phyloP scores from a whole-genome alignment of 2,888 invertebrate species.

The Pomacea canaliculata region DNA sequence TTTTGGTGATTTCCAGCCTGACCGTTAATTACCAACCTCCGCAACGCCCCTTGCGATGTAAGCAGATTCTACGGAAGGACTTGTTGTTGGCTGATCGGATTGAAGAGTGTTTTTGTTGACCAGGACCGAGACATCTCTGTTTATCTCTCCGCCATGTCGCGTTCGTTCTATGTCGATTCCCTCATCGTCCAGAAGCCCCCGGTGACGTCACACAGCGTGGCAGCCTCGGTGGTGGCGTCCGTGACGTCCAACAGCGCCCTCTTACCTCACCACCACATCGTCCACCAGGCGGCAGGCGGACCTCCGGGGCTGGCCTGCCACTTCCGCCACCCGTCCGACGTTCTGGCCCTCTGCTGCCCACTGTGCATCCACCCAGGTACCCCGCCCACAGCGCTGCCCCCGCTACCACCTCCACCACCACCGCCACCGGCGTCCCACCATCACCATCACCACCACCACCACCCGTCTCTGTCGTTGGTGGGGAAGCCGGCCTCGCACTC shows the following conservation, averaged over 20 bases:
- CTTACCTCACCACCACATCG: slow-evolving; percentile 16
- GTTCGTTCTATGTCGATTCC: slow-evolving; percentile 68
- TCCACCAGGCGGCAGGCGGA: slow-evolving; percentile 6
- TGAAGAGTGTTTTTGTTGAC: too few species aligned
- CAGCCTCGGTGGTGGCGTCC: slow-evolving; percentile 9
- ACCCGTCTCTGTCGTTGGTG: slow-evolving; percentile 4
- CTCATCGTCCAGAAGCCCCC: slow-evolving; percentile 57
- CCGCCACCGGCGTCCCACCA: slow-evolving; percentile 26
- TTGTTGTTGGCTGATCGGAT: too few species aligned
- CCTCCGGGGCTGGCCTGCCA: slow-evolving; percentile 40
- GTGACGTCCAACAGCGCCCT: slow-evolving; percentile 16
- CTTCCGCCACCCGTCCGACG: slow-evolving; percentile 54
- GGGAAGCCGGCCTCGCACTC: slow-evolving; percentile 10
- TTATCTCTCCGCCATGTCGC: slow-evolving; percentile 54
- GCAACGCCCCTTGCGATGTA: too few species aligned
- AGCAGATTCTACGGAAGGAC: too few species aligned
- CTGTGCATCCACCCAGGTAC: slow-evolving; percentile 51
- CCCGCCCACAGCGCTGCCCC: slow-evolving; percentile 27
- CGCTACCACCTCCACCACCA: slow-evolving; percentile 30
- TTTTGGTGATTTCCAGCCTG: too few species aligned
- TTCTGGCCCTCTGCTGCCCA: slow-evolving; percentile 58
- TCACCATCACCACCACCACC: slow-evolving; percentile 19
- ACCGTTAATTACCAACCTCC: too few species aligned
- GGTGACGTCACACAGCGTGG: slow-evolving; percentile 15
- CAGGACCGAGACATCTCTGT: too few species aligned